Percentiles rank a stretch among this genome's conserved stretches.
phyloP scores from a whole-genome alignment of 1,140 invertebrate genomes.

The Oppia nitens region DNA sequence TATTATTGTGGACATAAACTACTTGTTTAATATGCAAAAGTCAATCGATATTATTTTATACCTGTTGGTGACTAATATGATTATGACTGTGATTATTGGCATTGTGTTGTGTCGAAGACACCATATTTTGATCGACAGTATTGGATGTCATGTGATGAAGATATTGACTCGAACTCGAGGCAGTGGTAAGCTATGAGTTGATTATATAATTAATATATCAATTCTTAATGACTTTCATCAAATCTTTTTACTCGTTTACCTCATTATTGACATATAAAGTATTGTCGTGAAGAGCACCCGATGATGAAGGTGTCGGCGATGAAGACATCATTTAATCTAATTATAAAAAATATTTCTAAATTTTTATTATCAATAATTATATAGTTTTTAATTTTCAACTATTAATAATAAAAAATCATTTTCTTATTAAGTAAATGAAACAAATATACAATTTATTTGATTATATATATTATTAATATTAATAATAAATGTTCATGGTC shows the following conservation, averaged over 20 bases:
- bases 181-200: neutral
- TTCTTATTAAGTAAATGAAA: no score
- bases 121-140: neutral
- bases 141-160: neutral
- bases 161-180: neutral
- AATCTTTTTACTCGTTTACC: neutral
- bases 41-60: neutral
- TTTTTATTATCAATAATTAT: no score
- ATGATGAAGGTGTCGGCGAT: slow-evolving; percentile 3
- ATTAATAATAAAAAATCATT: no score
- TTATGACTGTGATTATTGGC: neutral
- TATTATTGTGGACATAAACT: neutral
- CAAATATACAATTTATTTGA: no score
- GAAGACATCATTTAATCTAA: slow-evolving; percentile 3
- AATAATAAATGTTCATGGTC: no score
- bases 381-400: no score
- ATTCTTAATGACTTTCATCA: neutral
- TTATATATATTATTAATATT: no score
- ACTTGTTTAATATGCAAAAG: neutral
- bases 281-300: neutral
- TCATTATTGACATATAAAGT: neutral
- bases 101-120: neutral
- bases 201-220: neutral
- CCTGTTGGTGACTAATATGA: neutral
- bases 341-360: no score